Base-by-base conservation (phyloP, 1,140 invertebrate species). In the Leptopilina clavipes region DNA sequence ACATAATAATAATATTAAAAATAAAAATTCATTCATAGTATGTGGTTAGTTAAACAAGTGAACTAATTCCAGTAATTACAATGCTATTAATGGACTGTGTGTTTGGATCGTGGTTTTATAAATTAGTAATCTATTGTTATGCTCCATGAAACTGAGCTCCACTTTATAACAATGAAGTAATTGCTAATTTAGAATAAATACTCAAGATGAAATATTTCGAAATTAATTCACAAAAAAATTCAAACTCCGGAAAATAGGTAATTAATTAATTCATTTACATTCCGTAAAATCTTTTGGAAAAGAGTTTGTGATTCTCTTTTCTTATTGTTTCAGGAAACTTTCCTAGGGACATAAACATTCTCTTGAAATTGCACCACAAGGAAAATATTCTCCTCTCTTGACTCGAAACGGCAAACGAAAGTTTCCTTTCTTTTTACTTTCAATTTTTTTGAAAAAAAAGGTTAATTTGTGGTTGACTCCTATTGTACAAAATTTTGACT, bases 41-140 rank as follows among this genome's bases (percentile, higher is more conserved):
- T 17, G n/a, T 52, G n/a, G 48, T n/a, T 52, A 17, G n/a, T 8
- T 17, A 17, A 52, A 52, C 48, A 52, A 52, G 48, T 52, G 48
- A n/a, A 52, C 48, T 52, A 52, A 52, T 52, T 52, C 12, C 48
- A 52, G 48, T 65, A 65, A 14, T 65, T 65, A 25, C 56, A 12
- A 31, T 14, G 56, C 22, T 65, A 31, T 65, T 22, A 22, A 65
- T 65, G 19, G 22, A 65, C 56, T 65, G 19, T 3, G 22, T 19
- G 22, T 31, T 65, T 65, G 56, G 31, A 25, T 59, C 19, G 19
- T 59, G 19, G 56, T 59, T 25, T 59, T 59, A 14, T 22, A 59
- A 59, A 59, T 25, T 59, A 14, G 22, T 59, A 25, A 59, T 59
- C 19, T 59, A 59, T 25, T 59, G 22, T 59, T 52, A 52, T 52